These are phyloP conservation scores for Tinamus guttatus DNA, from an alignment of 2,113 vertebrate species.

Conservation along the genomic window DNA sequence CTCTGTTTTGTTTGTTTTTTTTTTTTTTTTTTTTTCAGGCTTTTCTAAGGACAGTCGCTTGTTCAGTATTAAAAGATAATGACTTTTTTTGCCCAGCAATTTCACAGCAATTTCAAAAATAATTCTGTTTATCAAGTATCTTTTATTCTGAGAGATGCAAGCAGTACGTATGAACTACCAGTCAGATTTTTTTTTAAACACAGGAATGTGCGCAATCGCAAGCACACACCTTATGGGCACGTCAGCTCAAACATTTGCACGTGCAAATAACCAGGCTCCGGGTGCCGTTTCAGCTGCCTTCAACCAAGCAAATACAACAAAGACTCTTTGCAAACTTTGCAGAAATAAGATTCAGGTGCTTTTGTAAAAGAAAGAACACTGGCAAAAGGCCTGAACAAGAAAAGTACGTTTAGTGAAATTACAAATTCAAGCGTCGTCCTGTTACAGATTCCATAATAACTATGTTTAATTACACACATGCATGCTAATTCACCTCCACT, in stretches of 20 bases:
- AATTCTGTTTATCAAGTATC: constrained; percentile 7
- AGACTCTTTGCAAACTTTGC: background rate
- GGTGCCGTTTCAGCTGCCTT: background rate
- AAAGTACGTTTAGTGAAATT: background rate
- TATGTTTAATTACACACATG: background rate
- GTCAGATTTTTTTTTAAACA: constrained; percentile 9
- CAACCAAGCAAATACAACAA: constrained; percentile 4
- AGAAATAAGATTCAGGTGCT: background rate
- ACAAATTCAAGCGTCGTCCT: constrained; percentile 12
- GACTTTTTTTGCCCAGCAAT: background rate
- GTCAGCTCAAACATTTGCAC: background rate
- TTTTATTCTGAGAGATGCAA: constrained; percentile 46
- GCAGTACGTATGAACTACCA: background rate
- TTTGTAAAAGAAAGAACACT: background rate
- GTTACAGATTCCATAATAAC: background rate
- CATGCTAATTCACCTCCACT: background rate
- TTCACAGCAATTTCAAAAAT: constrained; percentile 18
- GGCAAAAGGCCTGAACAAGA: background rate
- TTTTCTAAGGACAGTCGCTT: background rate
- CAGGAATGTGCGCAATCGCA: background rate
- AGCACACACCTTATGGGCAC: constrained; percentile 11
- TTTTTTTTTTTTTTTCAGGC: background rate
- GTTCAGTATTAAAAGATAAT: background rate
- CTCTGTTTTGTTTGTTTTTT: background rate
- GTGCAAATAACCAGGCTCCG: background rate